These are phyloP conservation scores for Bucco capensis DNA, from an alignment of 2,113 vertebrate genomes.

Conservation along the genomic window DNA sequence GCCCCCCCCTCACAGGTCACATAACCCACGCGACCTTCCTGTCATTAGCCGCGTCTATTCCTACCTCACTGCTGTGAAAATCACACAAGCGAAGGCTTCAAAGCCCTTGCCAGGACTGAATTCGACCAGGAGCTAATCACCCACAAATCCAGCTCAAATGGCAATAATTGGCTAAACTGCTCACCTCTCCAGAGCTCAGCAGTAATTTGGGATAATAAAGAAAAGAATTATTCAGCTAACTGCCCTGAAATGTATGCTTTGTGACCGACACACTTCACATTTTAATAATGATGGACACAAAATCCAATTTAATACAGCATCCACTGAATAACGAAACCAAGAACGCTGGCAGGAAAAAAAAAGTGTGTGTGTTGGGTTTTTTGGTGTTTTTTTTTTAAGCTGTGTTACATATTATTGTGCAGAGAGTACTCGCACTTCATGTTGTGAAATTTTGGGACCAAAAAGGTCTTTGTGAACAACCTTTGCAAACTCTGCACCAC, in stretches of 20 bases:
- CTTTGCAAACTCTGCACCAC: neutral
- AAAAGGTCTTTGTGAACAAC: neutral
- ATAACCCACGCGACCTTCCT: slow-evolving; percentile 79
- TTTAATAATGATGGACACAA: slow-evolving; percentile 83
- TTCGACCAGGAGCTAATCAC: slow-evolving; percentile 86
- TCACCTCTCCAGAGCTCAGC: slow-evolving; percentile 85
- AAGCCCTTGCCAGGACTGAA: slow-evolving; percentile 80
- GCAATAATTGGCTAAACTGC: slow-evolving; percentile 87
- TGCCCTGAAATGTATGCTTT: slow-evolving; percentile 81
- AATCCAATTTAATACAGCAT: slow-evolving; percentile 74
- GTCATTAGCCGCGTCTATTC: slow-evolving; percentile 82
- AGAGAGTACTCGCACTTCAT: slow-evolving; percentile 24
- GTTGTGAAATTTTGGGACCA: slow-evolving; percentile 25
- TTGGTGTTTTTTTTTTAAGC: neutral
- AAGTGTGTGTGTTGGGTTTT: neutral
- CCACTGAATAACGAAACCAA: slow-evolving; percentile 59
- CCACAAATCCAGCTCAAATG: slow-evolving; percentile 87
- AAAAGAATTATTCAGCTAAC: slow-evolving; percentile 82
- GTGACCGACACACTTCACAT: slow-evolving; percentile 83
- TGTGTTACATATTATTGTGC: slow-evolving; percentile 25
- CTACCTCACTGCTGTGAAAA: slow-evolving; percentile 83
- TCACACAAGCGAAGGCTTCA: slow-evolving; percentile 79
- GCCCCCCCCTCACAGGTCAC: slow-evolving; percentile 73
- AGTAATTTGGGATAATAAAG: slow-evolving; percentile 88
- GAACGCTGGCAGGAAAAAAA: slow-evolving; percentile 29